Evolutionary conservation across 37 sponge, comb jelly and placozoan genomes (phyloP).

Genomic region (Axinella damicornis): DNA sequence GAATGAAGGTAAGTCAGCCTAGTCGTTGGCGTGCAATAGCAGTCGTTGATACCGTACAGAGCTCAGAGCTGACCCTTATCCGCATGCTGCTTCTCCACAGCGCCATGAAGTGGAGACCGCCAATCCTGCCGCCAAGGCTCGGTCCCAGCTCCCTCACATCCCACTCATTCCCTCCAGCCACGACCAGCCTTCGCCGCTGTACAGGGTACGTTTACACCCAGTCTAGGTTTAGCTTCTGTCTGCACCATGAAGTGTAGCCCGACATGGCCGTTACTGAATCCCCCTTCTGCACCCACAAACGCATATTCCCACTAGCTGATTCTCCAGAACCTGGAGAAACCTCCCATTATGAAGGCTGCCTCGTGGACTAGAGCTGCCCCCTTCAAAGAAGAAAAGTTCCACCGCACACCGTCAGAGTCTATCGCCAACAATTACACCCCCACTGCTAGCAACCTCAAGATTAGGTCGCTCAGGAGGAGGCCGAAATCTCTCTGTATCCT

Average conservation of each 20-base stretch:
- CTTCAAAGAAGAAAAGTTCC: slow-evolving; percentile 87
- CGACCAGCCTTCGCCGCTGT: slow-evolving; percentile 63
- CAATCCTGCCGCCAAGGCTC: slow-evolving; percentile 50
- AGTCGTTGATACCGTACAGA: too few species aligned
- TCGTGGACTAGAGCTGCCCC: slow-evolving; percentile 97
- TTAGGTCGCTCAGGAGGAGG: slow-evolving; percentile 65
- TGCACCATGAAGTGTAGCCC: background rate
- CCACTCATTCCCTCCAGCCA: slow-evolving; percentile 50
- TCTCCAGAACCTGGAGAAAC: slow-evolving; percentile 79
- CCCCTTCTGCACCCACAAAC: background rate
- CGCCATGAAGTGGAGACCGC: slow-evolving; percentile 2
- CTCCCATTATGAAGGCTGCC: slow-evolving; percentile 81
- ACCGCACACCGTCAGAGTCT: slow-evolving; percentile 92
- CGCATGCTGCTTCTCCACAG: background rate
- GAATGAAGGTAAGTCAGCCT: too few species aligned
- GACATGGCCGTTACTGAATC: background rate
- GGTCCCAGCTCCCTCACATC: slow-evolving; percentile 53
- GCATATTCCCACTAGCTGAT: slow-evolving; percentile 73
- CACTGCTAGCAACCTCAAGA: slow-evolving; percentile 79
- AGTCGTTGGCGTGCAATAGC: too few species aligned
- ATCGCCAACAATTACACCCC: slow-evolving; percentile 97
- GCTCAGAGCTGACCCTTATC: too few species aligned
- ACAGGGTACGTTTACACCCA: slow-evolving; percentile 30
- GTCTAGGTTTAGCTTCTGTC: background rate
- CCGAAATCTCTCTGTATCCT: slow-evolving; percentile 64